Percentiles rank a stretch among this genome's conserved stretches.
Conservation (phyloP, 2,113 vertebrate species). For the Mustelus asterias region DNA sequence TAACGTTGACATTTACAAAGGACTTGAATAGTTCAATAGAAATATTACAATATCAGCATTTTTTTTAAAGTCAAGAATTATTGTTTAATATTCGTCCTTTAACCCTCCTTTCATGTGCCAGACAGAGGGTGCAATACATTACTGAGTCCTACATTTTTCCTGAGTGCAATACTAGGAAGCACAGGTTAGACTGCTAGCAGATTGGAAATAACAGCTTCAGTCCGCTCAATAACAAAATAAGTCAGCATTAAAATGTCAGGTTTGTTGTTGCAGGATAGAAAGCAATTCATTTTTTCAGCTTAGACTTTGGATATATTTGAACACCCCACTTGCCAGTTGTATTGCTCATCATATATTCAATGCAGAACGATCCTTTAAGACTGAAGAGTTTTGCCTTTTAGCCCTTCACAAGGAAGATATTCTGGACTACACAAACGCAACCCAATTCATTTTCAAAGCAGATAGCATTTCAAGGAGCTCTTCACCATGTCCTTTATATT, state of each 20-base stretch:
- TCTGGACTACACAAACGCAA: neutral
- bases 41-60: neutral
- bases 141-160: neutral
- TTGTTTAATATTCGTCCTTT: neutral
- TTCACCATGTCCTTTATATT: neutral
- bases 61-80: neutral
- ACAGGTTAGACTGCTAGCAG: neutral
- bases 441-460: neutral
- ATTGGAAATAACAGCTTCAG: neutral
- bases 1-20: neutral
- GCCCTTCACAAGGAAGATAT: neutral
- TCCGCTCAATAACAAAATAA: neutral
- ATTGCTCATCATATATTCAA: neutral
- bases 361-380: neutral
- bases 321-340: neutral
- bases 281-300: neutral
- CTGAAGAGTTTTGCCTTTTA: neutral
- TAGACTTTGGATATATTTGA: neutral
- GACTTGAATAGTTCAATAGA: neutral
- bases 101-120: neutral
- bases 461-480: neutral
- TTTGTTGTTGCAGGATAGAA: neutral
- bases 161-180: neutral
- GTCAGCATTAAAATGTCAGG: neutral
- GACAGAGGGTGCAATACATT: neutral